These are phyloP conservation scores for Alloscopus bannaensis DNA, from an alignment of 2,888 invertebrate species.

Conservation along the genomic window DNA sequence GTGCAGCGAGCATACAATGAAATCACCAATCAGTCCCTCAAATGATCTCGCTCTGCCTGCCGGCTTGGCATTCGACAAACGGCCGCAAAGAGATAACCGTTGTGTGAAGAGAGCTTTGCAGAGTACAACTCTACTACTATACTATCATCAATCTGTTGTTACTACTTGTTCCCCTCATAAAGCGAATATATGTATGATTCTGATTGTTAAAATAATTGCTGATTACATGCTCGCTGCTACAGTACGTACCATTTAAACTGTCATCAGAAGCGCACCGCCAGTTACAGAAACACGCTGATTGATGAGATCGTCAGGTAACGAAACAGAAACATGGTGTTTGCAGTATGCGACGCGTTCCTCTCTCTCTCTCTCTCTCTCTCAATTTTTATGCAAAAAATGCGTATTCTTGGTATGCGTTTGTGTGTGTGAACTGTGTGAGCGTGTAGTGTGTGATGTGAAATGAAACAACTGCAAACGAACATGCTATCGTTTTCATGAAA, in stretches of 20 bases:
- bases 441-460: no score
- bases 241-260: conserved; percentile 14
- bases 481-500: conserved; percentile 18
- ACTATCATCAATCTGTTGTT: no score
- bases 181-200: conserved; percentile 42
- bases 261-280: conserved; percentile 14
- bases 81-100: no score
- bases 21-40: no score
- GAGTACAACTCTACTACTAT: no score
- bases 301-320: conserved; percentile 46
- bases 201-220: conserved; percentile 29
- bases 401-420: not conserved
- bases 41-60: no score
- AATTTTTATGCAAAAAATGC: not conserved
- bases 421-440: no score
- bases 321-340: conserved; percentile 46
- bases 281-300: not conserved
- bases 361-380: not conserved
- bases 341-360: not conserved
- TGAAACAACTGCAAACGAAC: not conserved
- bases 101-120: no score
- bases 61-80: no score
- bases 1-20: no score
- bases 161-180: conserved; percentile 40
- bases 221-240: not conserved